These are phyloP conservation scores for Allacma fusca DNA, from an alignment of 2,888 invertebrate species.

Conservation along the genomic window DNA sequence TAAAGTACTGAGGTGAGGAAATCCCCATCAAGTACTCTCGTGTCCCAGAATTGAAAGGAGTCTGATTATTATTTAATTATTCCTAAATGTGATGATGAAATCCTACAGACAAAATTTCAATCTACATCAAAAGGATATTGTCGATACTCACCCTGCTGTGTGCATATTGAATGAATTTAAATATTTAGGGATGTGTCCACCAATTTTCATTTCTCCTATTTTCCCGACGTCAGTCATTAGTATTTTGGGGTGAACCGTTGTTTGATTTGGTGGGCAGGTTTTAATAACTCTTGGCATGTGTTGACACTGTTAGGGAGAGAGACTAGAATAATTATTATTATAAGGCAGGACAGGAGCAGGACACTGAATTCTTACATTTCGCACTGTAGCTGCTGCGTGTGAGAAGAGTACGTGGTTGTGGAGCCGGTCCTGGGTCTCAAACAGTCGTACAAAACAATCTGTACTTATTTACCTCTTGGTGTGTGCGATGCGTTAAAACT, in stretches of 20 bases:
- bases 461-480: not conserved
- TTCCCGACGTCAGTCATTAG: not conserved
- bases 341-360: slow-evolving; percentile 5
- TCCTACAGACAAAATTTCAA: too few species aligned
- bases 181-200: not conserved
- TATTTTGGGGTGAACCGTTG: not conserved
- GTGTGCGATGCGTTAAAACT: not conserved
- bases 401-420: too few species aligned
- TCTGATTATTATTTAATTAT: too few species aligned
- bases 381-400: too few species aligned
- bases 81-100: too few species aligned
- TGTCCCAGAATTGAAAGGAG: too few species aligned
- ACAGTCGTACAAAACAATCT: too few species aligned
- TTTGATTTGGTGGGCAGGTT: not conserved
- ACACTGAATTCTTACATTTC: not conserved
- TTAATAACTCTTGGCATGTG: not conserved
- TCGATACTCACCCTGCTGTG: not conserved
- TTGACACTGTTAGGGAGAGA: not conserved
- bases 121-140: not conserved
- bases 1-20: too few species aligned
- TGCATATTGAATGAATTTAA: not conserved
- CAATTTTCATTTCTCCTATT: not conserved
- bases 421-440: too few species aligned
- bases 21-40: too few species aligned
- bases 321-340: not conserved